Conservation (phyloP, 2,888 invertebrate species). For the Cryptus viduatorius region DNA sequence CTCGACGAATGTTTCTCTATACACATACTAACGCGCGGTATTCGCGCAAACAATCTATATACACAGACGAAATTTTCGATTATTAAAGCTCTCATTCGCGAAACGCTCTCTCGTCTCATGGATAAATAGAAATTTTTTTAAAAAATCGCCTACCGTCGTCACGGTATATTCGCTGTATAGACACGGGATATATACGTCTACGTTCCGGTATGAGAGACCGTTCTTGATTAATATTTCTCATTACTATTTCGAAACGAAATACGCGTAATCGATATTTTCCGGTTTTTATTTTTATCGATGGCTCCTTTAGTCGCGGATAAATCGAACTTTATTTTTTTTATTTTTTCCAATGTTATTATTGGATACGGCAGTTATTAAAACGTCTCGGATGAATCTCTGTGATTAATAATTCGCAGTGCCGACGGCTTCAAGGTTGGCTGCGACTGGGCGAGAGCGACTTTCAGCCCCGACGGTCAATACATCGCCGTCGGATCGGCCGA, state of each 20-base stretch:
- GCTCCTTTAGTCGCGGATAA: not conserved
- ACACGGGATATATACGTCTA: not conserved
- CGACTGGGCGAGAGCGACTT: conserved; percentile 97
- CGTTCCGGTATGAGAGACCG: not conserved
- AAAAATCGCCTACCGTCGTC: conserved; percentile 28
- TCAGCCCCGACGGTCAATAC: conserved; percentile 96
- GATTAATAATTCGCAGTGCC: conserved; percentile 88
- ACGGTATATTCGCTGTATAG: conserved; percentile 30
- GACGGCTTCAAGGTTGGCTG: conserved; percentile 98
- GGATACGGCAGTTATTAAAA: conserved; percentile 13
- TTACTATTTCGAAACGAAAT: conserved; percentile 35
- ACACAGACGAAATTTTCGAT: conserved; percentile 48
- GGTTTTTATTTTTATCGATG: conserved; percentile 13
- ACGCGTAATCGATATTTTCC: conserved; percentile 11
- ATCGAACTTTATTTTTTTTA: conserved; percentile 13
- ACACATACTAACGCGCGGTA: not conserved
- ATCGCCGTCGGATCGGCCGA: conserved; percentile 97
- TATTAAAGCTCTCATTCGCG: conserved; percentile 58
- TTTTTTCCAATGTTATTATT: not conserved
- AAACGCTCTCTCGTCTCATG: conserved; percentile 28
- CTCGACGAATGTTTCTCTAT: conserved; percentile 49
- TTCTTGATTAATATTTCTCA: conserved; percentile 55
- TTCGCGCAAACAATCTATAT: conserved; percentile 13
- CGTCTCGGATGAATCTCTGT: conserved; percentile 52
- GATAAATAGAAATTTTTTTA: not conserved